phyloP scores from a whole-genome alignment of 2,113 vertebrate species.

The Tetrao urogallus region DNA sequence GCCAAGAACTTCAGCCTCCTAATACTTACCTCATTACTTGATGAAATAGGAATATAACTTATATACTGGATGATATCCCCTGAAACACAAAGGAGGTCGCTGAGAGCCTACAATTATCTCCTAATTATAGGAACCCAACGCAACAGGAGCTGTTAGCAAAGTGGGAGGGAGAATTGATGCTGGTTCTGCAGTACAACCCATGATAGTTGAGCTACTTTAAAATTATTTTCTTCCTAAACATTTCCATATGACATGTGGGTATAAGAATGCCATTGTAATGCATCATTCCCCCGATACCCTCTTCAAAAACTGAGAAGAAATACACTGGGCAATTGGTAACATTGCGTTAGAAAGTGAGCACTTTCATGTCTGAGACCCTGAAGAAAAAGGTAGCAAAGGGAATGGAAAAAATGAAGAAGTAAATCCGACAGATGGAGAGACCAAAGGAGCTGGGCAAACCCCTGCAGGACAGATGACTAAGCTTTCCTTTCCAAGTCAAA shows the following conservation, averaged over 20 bases:
- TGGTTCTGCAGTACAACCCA: background rate
- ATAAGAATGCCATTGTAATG: background rate
- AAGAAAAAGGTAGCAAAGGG: background rate
- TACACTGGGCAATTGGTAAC: background rate
- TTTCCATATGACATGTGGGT: background rate
- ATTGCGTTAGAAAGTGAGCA: background rate
- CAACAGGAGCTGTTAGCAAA: background rate
- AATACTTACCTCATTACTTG: slow-evolving; percentile 27
- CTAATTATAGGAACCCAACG: background rate
- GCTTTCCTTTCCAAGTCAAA: slow-evolving; percentile 25
- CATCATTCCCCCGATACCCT: accelerated
- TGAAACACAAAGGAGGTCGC: background rate
- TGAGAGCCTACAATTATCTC: background rate
- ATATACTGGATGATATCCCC: background rate
- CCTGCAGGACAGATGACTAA: slow-evolving; percentile 53
- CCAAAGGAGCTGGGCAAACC: slow-evolving; percentile 41
- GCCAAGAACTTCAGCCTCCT: slow-evolving; percentile 27
- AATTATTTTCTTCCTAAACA: slow-evolving; percentile 17
- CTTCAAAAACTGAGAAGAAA: background rate
- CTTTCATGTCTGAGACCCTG: background rate
- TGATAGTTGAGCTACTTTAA: background rate
- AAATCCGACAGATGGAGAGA: slow-evolving; percentile 33
- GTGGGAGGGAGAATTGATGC: background rate
- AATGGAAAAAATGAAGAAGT: slow-evolving; percentile 42
- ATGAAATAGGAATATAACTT: slow-evolving; percentile 21